Conservation (phyloP, 1,140 invertebrate genomes). For the Drosophila willistoni region DNA sequence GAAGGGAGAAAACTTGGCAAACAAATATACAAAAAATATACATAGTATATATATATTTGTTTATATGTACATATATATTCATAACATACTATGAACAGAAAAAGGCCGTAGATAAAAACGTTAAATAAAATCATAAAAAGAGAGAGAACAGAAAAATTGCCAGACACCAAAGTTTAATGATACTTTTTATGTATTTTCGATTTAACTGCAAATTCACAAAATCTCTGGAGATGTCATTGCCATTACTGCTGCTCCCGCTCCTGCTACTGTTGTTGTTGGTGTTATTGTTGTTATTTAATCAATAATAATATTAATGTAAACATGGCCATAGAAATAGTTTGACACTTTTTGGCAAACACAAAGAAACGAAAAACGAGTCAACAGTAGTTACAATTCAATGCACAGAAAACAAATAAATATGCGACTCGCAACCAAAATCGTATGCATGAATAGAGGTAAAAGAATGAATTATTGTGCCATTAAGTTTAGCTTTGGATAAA, state of each 20-base stretch:
- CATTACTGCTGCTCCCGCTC: background rate
- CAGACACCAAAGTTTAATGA: conserved; percentile 68
- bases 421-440: conserved; percentile 19
- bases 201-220: conserved; percentile 46
- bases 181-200: conserved; percentile 66
- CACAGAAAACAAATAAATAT: conserved; percentile 49
- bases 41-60: background rate
- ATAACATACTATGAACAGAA: conserved; percentile 40
- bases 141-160: conserved; percentile 32
- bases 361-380: conserved; percentile 46
- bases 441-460: conserved; percentile 14
- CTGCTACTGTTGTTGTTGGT: conserved; percentile 31
- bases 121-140: conserved; percentile 59
- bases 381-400: conserved; percentile 43
- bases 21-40: conserved; percentile 43
- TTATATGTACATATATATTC: background rate
- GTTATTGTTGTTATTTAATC: conserved; percentile 49
- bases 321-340: conserved; percentile 43
- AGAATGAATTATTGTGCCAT: background rate
- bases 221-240: conserved; percentile 22
- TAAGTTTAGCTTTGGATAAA: background rate
- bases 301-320: conserved; percentile 55
- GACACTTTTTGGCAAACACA: conserved; percentile 54
- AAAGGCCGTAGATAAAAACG: conserved; percentile 58
- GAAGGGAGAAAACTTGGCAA: conserved; percentile 58